These are phyloP conservation scores for Eristalinus sepulchralis DNA, from an alignment of 2,888 invertebrate genomes.

Conservation along the genomic window DNA sequence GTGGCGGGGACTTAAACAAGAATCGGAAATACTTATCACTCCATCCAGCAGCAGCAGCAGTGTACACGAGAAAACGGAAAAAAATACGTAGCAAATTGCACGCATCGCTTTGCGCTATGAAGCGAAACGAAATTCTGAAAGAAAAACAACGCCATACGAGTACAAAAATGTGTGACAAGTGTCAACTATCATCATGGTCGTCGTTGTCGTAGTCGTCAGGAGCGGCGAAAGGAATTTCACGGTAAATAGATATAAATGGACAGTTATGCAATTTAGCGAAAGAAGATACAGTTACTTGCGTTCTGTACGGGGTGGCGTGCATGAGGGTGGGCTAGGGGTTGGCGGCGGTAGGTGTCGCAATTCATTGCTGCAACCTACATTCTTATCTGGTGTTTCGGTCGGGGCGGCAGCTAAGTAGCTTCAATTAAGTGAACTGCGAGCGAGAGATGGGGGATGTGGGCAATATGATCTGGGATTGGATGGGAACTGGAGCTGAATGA, in stretches of 20 bases:
- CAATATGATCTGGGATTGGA: background rate
- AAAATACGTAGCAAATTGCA: background rate
- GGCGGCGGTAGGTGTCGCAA: conserved; percentile 14
- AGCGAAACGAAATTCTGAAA: background rate
- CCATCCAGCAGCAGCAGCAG: background rate
- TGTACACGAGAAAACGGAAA: background rate
- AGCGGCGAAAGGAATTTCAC: conserved; percentile 32
- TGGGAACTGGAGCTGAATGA: background rate
- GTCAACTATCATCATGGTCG: conserved; percentile 12
- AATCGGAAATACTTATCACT: background rate
- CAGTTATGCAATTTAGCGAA: conserved; percentile 29
- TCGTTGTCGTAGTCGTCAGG: background rate
- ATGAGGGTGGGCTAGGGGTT: background rate
- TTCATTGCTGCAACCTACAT: conserved; percentile 40
- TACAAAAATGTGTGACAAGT: conserved; percentile 28
- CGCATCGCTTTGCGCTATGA: background rate
- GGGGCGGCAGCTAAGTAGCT: conserved; percentile 30
- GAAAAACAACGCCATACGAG: background rate
- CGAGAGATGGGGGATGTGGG: conserved; percentile 12
- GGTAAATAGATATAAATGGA: conserved; percentile 38
- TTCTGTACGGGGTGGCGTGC: background rate
- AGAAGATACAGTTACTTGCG: background rate
- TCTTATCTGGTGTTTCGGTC: conserved; percentile 5
- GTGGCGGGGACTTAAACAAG: background rate
- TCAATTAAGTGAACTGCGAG: conserved; percentile 37